Conservation (phyloP, 1,140 invertebrate species). For the Micrasema longulum region DNA sequence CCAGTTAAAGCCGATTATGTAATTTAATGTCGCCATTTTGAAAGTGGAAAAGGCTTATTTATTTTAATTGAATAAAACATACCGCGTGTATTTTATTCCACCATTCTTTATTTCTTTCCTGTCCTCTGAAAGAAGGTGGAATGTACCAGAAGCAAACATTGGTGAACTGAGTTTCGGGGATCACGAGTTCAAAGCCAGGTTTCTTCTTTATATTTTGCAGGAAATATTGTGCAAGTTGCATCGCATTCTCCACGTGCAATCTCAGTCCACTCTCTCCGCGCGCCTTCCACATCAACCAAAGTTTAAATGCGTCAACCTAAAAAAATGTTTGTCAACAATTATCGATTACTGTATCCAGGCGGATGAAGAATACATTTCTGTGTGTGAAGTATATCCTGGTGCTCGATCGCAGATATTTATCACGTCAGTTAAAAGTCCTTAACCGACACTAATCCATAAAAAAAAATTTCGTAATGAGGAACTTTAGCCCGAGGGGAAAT, state of each 20-base stretch:
- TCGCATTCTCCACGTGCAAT: constrained; percentile 73
- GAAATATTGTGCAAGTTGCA: constrained; percentile 73
- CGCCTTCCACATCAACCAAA: constrained; percentile 94
- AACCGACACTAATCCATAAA: too few relatives aligned
- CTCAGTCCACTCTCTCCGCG: constrained; percentile 73
- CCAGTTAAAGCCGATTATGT: too few relatives aligned
- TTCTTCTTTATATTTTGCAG: constrained; percentile 63
- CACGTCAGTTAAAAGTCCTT: too few relatives aligned
- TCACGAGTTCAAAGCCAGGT: constrained; percentile 73
- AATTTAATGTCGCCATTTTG: too few relatives aligned
- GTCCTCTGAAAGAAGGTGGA: constrained; percentile 76
- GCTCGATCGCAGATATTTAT: too few relatives aligned
- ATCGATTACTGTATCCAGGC: too few relatives aligned
- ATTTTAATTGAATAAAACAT: too few relatives aligned
- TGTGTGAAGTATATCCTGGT: too few relatives aligned
- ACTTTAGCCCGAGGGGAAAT: too few relatives aligned
- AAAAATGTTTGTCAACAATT: neutral
- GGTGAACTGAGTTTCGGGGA: constrained; percentile 75
- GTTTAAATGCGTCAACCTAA: constrained; percentile 90
- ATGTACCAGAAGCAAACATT: constrained; percentile 96
- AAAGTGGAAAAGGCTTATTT: too few relatives aligned
- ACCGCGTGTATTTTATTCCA: constrained; percentile 75
- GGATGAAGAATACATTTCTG: too few relatives aligned
- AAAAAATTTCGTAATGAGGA: neutral
- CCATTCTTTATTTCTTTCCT: constrained; percentile 75